Evolutionary conservation across 2,113 vertebrate genomes (phyloP), one percentile per base, ranked within the genome.

Genomic region (Numida meleagris): DNA sequence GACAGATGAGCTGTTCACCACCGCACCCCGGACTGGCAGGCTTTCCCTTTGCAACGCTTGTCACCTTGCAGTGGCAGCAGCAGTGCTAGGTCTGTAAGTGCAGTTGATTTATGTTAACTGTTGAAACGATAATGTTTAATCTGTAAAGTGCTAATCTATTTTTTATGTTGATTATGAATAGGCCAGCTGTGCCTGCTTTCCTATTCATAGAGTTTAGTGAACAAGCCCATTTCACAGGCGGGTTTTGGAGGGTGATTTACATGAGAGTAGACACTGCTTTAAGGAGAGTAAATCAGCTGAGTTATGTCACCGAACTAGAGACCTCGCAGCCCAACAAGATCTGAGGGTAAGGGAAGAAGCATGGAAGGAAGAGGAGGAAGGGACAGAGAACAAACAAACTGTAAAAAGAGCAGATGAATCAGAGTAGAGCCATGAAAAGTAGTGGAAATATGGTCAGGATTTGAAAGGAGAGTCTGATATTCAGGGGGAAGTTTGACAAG

Each of bases 161-260:
- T 98, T 98, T 98, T 97, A 98, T 98, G 98, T 98, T 98, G 98
- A 98, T 98, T 98, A 98, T 97, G 97, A 98, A 97, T 97, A 94
- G 95, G 97, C 98, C 98, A 98, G 98, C 98, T 98, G 98, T 96
- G 97, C 96, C 97, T 98, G 62, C 96, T 98, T 98, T 96, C 92
- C 97, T 98, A 98, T 98, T 98, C 98, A 98, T 96, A 96, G 97
- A 94, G 88, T 97, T 97, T 95, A 93, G 90, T 63, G 95, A 97
- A 93, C 75, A 88, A 96, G 92, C 93, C 82, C 6, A 15, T 95
- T 97, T 97, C 97, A 97, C 97, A 96, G 96, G 90, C 96, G 90
- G 55, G 91, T 66, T 95, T 95, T 72, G 85, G 76, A 87, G 63
- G 33, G 90, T 94, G 96, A 96, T 97, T 97, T 97, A 95, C 91